phyloP scores from a whole-genome alignment of 2,888 invertebrate genomes.

The Cephalotes varians region DNA sequence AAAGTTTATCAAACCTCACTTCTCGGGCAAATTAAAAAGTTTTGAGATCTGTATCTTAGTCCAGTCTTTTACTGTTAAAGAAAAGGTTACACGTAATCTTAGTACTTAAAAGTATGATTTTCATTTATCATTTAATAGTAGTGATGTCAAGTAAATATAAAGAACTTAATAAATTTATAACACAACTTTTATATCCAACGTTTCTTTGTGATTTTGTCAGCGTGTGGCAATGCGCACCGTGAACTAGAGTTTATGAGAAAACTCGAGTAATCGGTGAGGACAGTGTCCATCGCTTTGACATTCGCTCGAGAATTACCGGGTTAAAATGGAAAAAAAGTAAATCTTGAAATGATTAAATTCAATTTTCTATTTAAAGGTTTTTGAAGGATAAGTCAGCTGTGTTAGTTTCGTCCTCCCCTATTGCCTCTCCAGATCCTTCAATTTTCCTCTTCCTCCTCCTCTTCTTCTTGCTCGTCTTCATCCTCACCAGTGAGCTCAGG shows the following conservation, averaged over 20 bases:
- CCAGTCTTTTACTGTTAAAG: constrained; percentile 54
- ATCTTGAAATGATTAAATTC: constrained; percentile 46
- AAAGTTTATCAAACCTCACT: constrained; percentile 46
- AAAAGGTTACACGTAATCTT: constrained; percentile 51
- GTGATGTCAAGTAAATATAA: constrained; percentile 56
- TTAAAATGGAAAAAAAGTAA: constrained; percentile 63
- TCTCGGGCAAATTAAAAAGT: constrained; percentile 50
- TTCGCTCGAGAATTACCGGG: constrained; percentile 31
- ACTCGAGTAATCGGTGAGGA: constrained; percentile 6
- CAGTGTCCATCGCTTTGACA: constrained; percentile 17
- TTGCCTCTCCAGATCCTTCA: constrained; percentile 54
- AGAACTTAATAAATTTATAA: constrained; percentile 45
- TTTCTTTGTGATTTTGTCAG: constrained; percentile 38
- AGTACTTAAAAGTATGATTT: constrained; percentile 48
- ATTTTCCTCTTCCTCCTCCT: constrained; percentile 84
- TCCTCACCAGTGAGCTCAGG: constrained; percentile 84
- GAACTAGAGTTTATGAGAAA: constrained; percentile 9
- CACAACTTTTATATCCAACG: constrained; percentile 44
- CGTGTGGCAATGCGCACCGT: constrained; percentile 18
- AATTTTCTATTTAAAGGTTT: constrained; percentile 60
- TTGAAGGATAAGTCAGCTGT: constrained; percentile 66
- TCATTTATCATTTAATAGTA: constrained; percentile 49
- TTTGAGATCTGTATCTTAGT: constrained; percentile 58
- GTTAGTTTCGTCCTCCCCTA: constrained; percentile 57
- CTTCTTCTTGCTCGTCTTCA: constrained; percentile 84